phyloP scores from a whole-genome alignment of 1,140 invertebrate genomes.

The Steinernema feltiae region DNA sequence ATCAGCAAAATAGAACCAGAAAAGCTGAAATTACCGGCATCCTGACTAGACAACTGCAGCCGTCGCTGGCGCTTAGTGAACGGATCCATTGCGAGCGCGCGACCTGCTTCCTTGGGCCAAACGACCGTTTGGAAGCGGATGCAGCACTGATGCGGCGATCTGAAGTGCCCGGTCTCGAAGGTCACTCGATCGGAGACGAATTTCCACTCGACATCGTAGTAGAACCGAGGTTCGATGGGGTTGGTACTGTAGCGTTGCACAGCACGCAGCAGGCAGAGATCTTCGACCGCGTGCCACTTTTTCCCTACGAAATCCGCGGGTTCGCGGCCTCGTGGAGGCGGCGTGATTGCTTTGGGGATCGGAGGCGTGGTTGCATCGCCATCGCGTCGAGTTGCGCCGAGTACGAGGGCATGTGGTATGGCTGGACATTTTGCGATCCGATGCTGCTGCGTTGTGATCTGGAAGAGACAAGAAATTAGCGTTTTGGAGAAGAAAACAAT shows the following conservation, averaged over 20 bases:
- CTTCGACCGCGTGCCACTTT: slow-evolving; percentile 7
- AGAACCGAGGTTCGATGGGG: not conserved
- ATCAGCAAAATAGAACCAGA: not conserved
- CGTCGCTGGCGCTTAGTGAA: slow-evolving; percentile 17
- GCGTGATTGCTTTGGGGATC: not conserved
- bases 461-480: too few relatives aligned
- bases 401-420: not conserved
- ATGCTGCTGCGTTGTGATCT: too few relatives aligned
- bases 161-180: slow-evolving; percentile 10
- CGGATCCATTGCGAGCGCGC: slow-evolving; percentile 27
- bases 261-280: slow-evolving; percentile 11
- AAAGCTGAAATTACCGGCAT: not conserved
- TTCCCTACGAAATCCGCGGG: not conserved
- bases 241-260: slow-evolving; percentile 13
- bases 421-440: too few relatives aligned
- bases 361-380: not conserved
- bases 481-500: too few relatives aligned
- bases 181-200: slow-evolving; percentile 20
- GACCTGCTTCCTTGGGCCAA: slow-evolving; percentile 28
- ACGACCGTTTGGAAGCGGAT: slow-evolving; percentile 35
- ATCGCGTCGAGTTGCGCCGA: not conserved
- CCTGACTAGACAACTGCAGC: not conserved
- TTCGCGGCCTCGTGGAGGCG: not conserved
- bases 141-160: slow-evolving; percentile 36
- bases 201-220: slow-evolving; percentile 25